Conservation (phyloP, 2,888 invertebrate species). For the Torymus aiolomorphi region DNA sequence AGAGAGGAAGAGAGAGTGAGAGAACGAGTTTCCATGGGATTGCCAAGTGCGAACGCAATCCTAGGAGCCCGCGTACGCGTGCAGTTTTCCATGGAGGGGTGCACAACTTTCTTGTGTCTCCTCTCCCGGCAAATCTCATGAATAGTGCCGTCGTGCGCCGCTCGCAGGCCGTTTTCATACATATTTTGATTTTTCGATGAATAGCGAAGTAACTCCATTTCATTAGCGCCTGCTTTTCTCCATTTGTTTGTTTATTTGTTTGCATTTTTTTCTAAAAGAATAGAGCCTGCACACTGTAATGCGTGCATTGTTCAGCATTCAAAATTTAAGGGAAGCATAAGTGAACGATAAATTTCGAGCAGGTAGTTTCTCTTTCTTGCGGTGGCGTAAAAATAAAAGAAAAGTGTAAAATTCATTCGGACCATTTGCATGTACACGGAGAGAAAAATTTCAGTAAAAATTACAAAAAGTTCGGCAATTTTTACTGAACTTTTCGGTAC, state of each 20-base stretch:
- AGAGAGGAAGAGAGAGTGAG: neutral
- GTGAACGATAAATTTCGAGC: too few relatives aligned
- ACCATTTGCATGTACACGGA: too few relatives aligned
- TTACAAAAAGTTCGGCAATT: too few relatives aligned
- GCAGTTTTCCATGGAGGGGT: neutral
- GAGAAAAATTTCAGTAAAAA: too few relatives aligned
- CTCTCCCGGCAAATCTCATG: constrained; percentile 33
- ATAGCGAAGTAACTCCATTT: constrained; percentile 36
- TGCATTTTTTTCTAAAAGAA: too few relatives aligned
- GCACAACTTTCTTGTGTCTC: constrained; percentile 23
- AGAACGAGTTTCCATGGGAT: constrained; percentile 15
- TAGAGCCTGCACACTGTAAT: neutral
- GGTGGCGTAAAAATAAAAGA: too few relatives aligned
- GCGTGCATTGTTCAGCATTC: too few relatives aligned
- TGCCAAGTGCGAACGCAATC: constrained; percentile 39
- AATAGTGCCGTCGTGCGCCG: constrained; percentile 22
- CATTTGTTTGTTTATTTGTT: constrained; percentile 23
- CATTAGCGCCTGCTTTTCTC: constrained; percentile 33
- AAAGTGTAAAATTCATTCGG: too few relatives aligned
- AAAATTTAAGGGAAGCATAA: too few relatives aligned
- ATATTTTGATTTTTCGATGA: constrained; percentile 42
- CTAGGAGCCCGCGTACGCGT: neutral
- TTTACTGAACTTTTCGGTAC: too few relatives aligned
- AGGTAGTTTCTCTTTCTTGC: too few relatives aligned
- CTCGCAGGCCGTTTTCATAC: constrained; percentile 12